Evolutionary conservation across 2,113 vertebrate species (phyloP), one percentile per base, ranked within the genome.

Genomic region (Corythornis cristatus): DNA sequence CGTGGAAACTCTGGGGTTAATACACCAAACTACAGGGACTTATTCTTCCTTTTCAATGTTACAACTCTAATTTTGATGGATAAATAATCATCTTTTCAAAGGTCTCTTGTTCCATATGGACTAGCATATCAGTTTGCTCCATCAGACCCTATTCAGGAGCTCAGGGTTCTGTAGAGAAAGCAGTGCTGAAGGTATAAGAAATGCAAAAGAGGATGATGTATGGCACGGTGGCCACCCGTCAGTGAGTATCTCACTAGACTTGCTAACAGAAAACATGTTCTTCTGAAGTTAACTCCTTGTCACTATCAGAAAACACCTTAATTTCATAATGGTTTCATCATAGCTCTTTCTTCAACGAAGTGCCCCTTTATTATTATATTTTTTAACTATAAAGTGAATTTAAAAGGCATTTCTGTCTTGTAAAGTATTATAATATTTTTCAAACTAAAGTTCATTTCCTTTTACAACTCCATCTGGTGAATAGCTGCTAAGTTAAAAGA

Each of bases 1-100:
- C 0, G 0, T 35, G 8, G 50, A 14, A 68, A 37, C 4, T 26
- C 28, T 57, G 26, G 5, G 13, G 3, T 40, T 61, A 76, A 57
- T 53, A 15, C 16, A 61, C 14, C 5, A 43, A 80, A 18, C 22
- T 37, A 2, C 9, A 77, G 42, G 12, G 23, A 45, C 3, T 57
- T 50, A 5, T 9, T 50, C 17, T 72, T 62, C 8, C 20, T 56
- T 78, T 85, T 4, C 6, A 6, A 51, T 60, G 6, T 12, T 28
- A 20, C 28, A 62, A 23, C 9, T 68, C 7, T 46, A 1, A 25
- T 74, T 71, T 64, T 83, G 42, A 6, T 54, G 16, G 42, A 66
- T 19, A 85, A 43, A 7, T 29, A 45, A 18, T 42, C 37, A 40
- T 25, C 9, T 19, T 61, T 73, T 58, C 21, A n/a, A 43, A 51